Base-by-base conservation (phyloP, 1,140 invertebrate genomes). In the Laodelphax striatellus region DNA sequence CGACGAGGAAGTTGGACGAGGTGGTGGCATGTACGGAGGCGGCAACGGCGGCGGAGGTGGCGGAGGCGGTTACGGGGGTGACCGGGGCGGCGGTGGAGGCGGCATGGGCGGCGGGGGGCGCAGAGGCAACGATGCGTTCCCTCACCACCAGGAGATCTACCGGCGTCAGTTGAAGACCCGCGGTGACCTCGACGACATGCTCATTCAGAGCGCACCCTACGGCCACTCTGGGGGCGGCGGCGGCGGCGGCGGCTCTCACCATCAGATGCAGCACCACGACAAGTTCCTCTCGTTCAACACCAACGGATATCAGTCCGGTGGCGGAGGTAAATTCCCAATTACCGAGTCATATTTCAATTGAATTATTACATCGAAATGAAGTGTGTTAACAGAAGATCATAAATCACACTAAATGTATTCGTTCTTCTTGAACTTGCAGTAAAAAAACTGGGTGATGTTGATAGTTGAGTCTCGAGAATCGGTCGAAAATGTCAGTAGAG, bases 91-190 rank as follows among this genome's bases (percentile, higher is more conserved):
- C 55, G 55, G 60, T 6, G 72, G 74, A 58, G 72, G 74, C 56
- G 57, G 60, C 5, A 67, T 71, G 31, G 70, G 73, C 43, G 70
- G 71, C 34, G 75, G 76, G 61, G 80, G 77, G 63, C 74, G 66
- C 55, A 11, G 34, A 8, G 34, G 34, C 34, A 5, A 38, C 5
- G 46, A 50, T 6, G 46, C 46, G 21, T 50, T 19, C 46, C 21
- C 46, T 50, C 46, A 50, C 21, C 46, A 62, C 28, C 62, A 63
- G 43, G 64, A 65, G 42, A 31, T 66, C n/a, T 82, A 81, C 73
- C 74, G 79, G 62, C 74, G 77, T 65, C 76, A 75, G 52, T 71
- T 81, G 68, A 79, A 79, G 67, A 72, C 76, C 62, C 74, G 81
- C 38, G 72, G 76, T 64, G 72, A 79, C 64, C 71, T 80, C 42